A percentile compares a stretch with the other conserved stretches of the same genome.
Conservation (phyloP, 2,797 vertebrate genomes). For the Danio choprae region DNA sequence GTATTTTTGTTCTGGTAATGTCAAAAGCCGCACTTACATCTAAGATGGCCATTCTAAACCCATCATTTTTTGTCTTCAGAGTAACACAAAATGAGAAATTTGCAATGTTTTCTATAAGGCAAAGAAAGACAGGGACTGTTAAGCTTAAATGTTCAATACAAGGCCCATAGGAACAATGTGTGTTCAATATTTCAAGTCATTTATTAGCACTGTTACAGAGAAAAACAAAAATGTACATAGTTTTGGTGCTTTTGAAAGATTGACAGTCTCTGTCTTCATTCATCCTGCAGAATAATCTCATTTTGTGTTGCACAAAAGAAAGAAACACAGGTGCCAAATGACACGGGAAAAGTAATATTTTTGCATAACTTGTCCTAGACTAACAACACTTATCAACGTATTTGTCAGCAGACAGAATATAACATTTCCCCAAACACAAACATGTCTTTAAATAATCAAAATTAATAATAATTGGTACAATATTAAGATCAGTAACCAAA, state of each 20-base stretch:
- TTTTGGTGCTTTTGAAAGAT: not conserved
- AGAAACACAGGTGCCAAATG: not conserved
- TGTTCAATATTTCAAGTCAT: not conserved
- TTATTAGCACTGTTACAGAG: not conserved
- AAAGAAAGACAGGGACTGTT: not conserved
- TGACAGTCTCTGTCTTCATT: not conserved
- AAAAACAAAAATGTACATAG: not conserved
- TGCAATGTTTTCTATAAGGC: not conserved
- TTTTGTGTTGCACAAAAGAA: conserved; percentile 3
- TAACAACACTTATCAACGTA: no score
- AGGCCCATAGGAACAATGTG: not conserved
- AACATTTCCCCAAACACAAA: no score
- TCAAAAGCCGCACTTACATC: not conserved
- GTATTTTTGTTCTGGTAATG: not conserved
- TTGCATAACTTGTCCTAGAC: no score
- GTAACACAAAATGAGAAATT: not conserved
- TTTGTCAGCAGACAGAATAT: no score
- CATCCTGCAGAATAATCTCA: not conserved
- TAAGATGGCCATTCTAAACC: not conserved
- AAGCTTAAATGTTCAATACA: not conserved
- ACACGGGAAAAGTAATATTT: not conserved
- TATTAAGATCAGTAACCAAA: no score
- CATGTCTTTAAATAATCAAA: no score
- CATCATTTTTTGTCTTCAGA: not conserved
- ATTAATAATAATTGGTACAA: no score